Evolutionary conservation across 2,797 vertebrate genomes (phyloP), one percentile per base, ranked within the genome.

Genomic region (Tachyglossus aculeatus): DNA sequence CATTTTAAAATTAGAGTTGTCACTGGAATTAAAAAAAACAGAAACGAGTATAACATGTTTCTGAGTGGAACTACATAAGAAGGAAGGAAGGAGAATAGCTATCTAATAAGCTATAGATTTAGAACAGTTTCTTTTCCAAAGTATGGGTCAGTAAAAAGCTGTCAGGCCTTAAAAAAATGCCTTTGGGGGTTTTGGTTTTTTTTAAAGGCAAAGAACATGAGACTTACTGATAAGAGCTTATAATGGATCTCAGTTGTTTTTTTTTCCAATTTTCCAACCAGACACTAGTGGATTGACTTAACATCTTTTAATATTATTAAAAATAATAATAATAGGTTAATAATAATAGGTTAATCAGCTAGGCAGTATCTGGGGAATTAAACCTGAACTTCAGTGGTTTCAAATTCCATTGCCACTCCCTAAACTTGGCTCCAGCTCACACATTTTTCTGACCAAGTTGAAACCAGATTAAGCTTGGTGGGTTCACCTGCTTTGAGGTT

Each of bases 1-100:
- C 44, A 54, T 51, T 62, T 78, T 75, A 39, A 21, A 48, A 56
- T 15, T 13, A 11, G 33, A 56, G 57, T 31, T 53, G 64, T 52
- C 21, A 19, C 21, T 44, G 37, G 64, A 39, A 61, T 65, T 52
- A n/a, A n/a, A n/a, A n/a, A n/a, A n/a, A n/a, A n/a, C n/a, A n/a
- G n/a, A n/a, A n/a, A n/a, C n/a, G n/a, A n/a, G n/a, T n/a, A n/a
- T n/a, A n/a, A n/a, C n/a, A n/a, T n/a, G n/a, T n/a, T n/a, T n/a
- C n/a, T n/a, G n/a, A n/a, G n/a, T n/a, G n/a, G n/a, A n/a, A n/a
- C n/a, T n/a, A n/a, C n/a, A n/a, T n/a, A n/a, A n/a, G n/a, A n/a
- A n/a, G n/a, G n/a, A n/a, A n/a, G n/a, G n/a, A n/a, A n/a, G n/a
- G n/a, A n/a, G n/a, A n/a, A n/a, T n/a, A n/a, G n/a, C n/a, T n/a